A percentile compares a stretch with the other conserved stretches of the same genome.
Evolutionary conservation across 1,140 invertebrate genomes (phyloP).

Genomic region (Zaprionus ghesquierei): DNA sequence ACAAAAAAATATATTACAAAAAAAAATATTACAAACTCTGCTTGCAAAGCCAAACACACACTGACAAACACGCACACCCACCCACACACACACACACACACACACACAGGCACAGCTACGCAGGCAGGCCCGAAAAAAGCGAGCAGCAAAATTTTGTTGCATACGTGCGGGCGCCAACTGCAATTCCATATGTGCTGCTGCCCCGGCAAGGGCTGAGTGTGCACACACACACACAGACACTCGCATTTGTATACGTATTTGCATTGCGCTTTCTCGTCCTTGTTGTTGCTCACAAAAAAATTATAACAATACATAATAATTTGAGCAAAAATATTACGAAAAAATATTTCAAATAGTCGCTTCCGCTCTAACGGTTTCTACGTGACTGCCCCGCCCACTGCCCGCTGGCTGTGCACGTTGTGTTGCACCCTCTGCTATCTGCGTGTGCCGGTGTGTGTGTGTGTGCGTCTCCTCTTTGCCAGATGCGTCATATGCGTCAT

Average conservation of each 20-base stretch:
- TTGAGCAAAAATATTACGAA: conserved; percentile 69
- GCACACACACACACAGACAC: neutral
- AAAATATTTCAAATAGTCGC: conserved; percentile 73
- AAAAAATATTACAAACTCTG: conserved; percentile 44
- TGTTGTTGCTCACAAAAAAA: conserved; percentile 37
- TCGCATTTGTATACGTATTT: neutral
- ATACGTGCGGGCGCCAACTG: conserved; percentile 38
- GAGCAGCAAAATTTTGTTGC: conserved; percentile 52
- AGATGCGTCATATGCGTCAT: conserved; percentile 71
- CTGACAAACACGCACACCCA: neutral
- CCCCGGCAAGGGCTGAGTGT: neutral
- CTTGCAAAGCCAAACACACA: conserved; percentile 7
- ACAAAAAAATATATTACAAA: conserved; percentile 37
- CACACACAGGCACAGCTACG: no score
- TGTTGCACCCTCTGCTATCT: conserved; percentile 21
- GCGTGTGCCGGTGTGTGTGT: conserved; percentile 8
- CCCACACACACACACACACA: neutral
- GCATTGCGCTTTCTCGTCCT: conserved; percentile 19
- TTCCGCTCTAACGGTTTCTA: conserved; percentile 44
- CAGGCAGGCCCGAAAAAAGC: conserved; percentile 30
- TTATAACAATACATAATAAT: conserved; percentile 79
- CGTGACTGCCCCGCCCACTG: neutral
- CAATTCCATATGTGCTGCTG: conserved; percentile 22
- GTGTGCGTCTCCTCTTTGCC: conserved; percentile 35
- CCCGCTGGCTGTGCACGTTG: neutral